Percentiles rank a stretch among this genome's conserved stretches.
Conservation (phyloP, 2,888 invertebrate species). For the Coleophora flavipennella region DNA sequence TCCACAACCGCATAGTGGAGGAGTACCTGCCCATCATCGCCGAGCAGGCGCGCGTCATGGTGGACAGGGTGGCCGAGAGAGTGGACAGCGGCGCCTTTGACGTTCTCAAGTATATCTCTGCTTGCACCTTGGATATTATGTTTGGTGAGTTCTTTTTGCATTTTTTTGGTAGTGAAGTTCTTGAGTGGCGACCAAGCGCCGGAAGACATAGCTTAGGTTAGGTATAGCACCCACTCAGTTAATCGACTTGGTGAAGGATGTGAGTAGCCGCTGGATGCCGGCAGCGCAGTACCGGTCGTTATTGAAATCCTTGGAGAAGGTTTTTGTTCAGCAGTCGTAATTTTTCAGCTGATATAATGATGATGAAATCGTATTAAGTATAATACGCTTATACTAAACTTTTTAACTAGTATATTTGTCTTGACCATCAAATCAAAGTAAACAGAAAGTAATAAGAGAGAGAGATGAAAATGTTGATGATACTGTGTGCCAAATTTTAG, state of each 20-base stretch:
- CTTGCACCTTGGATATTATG: conserved; percentile 75
- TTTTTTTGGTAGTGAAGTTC: too few species aligned
- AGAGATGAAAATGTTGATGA: too few species aligned
- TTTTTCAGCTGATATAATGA: neutral
- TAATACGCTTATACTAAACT: too few species aligned
- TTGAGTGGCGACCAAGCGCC: too few species aligned
- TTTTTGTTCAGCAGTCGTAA: neutral
- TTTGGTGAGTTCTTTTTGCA: conserved; percentile 68
- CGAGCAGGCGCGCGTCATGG: conserved; percentile 67
- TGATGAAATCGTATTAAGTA: too few species aligned
- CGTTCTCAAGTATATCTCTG: conserved; percentile 65
- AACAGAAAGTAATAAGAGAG: too few species aligned
- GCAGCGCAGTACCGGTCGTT: too few species aligned
- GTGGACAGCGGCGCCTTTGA: conserved; percentile 53
- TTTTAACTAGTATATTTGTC: too few species aligned
- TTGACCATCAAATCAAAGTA: too few species aligned
- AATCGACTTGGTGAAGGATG: neutral
- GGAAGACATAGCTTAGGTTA: too few species aligned
- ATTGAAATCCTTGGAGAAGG: neutral
- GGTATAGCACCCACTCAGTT: neutral
- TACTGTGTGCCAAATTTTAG: too few species aligned
- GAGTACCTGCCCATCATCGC: conserved; percentile 75
- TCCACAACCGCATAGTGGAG: conserved; percentile 76
- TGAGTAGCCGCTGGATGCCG: neutral
- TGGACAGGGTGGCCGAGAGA: conserved; percentile 50